Conservation (phyloP, 2,888 invertebrate species). For the Polyommatus icarus region DNA sequence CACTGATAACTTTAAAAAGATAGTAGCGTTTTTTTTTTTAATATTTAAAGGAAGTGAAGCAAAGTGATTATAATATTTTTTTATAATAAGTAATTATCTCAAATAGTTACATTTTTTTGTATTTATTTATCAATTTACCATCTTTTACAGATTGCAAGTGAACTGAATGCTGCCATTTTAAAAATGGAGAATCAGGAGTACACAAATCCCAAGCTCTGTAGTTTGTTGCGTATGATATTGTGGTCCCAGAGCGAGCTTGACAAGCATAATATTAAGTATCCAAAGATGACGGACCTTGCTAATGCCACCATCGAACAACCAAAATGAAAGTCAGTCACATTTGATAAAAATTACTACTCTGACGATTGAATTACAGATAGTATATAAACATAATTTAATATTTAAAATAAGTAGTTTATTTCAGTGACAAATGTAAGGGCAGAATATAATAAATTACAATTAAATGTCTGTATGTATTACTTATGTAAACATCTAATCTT, state of each 20-base stretch:
- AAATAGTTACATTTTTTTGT: neutral
- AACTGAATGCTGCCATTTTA: constrained; percentile 97
- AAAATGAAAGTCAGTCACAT: constrained; percentile 68
- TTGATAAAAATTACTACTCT: constrained; percentile 36
- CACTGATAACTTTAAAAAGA: too few species aligned
- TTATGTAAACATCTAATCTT: neutral
- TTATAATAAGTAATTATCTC: neutral
- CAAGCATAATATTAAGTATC: constrained; percentile 96
- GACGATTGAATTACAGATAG: constrained; percentile 14
- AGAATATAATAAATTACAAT: neutral
- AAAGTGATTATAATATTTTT: too few species aligned
- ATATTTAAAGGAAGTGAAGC: too few species aligned
- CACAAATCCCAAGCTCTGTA: constrained; percentile 94
- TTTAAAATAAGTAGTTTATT: constrained; percentile 23
- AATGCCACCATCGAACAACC: constrained; percentile 89
- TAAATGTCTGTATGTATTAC: neutral
- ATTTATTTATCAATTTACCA: neutral
- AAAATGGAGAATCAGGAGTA: constrained; percentile 95
- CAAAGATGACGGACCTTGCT: constrained; percentile 96
- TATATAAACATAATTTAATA: neutral
- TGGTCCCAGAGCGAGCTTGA: constrained; percentile 98
- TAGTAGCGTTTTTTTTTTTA: too few species aligned
- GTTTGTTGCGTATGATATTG: constrained; percentile 93
- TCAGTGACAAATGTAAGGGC: neutral
- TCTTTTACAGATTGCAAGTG: constrained; percentile 91